Evolutionary conservation across 2,797 vertebrate species (phyloP).

Genomic region (Pangasius mekongensis): DNA sequence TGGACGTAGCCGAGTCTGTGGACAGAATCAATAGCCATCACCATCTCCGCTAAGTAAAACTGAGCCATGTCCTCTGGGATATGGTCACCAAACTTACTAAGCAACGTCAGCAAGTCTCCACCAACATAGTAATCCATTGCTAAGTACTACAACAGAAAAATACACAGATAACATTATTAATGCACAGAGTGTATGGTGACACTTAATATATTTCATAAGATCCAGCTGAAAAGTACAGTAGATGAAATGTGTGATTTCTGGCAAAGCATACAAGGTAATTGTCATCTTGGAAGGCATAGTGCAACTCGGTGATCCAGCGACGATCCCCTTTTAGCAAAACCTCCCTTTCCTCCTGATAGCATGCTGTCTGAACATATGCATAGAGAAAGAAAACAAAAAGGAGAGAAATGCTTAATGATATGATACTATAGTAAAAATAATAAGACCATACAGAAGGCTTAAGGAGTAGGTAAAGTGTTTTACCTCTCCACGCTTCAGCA

Average conservation of each 20-base stretch:
- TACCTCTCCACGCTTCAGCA: conserved; percentile 83
- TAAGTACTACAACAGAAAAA: conserved; percentile 75
- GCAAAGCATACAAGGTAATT: conserved; percentile 81
- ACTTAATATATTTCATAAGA: not conserved
- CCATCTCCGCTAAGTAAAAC: conserved; percentile 87
- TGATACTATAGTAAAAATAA: not conserved
- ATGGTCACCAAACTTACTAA: conserved; percentile 86
- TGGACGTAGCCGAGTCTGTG: conserved; percentile 87
- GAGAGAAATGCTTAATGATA: not conserved
- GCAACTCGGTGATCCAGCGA: conserved; percentile 86
- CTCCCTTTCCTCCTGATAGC: conserved; percentile 86
- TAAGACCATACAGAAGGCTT: not conserved
- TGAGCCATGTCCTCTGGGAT: conserved; percentile 84
- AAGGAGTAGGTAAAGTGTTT: not conserved
- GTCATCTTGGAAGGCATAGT: conserved; percentile 89
- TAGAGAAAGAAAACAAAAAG: not conserved
- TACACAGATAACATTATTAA: not conserved
- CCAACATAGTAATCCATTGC: conserved; percentile 90
- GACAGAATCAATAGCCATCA: conserved; percentile 85
- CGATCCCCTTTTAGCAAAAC: conserved; percentile 83
- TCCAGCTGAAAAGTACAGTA: not conserved
- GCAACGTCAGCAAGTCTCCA: conserved; percentile 85
- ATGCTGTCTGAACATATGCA: conserved; percentile 74
- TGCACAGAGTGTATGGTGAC: not conserved
- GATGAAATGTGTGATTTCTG: not conserved